A percentile compares a stretch with the other conserved stretches of the same genome.
Conservation (phyloP, 2,888 invertebrate genomes). For the Thyatira batis region DNA sequence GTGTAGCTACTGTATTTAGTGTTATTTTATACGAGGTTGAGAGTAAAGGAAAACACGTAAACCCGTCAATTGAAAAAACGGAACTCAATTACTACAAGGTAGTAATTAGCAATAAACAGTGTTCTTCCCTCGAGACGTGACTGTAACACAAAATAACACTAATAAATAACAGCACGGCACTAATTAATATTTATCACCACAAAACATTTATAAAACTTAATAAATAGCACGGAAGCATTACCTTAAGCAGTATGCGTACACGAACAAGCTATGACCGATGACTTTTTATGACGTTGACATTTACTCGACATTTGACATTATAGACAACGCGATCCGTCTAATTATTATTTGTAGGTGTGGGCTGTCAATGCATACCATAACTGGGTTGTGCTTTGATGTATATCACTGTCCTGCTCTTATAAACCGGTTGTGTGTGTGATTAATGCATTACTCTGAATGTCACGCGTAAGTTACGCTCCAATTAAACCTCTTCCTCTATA, state of each 20-base stretch:
- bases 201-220: background rate
- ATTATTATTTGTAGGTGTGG: slow-evolving; percentile 75
- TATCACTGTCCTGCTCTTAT: slow-evolving; percentile 14
- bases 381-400: slow-evolving; percentile 19
- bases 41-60: background rate
- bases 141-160: background rate
- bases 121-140: background rate
- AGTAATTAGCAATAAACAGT: background rate
- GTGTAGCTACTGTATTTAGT: too few relatives aligned
- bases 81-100: background rate
- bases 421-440: slow-evolving; percentile 58
- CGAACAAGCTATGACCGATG: slow-evolving; percentile 33
- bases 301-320: slow-evolving; percentile 79
- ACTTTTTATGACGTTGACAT: slow-evolving; percentile 63
- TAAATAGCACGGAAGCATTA: background rate
- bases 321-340: slow-evolving; percentile 59
- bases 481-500: slow-evolving; percentile 64
- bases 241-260: background rate
- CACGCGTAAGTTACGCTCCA: slow-evolving; percentile 53
- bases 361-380: slow-evolving; percentile 59
- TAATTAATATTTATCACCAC: background rate
- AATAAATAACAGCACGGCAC: background rate
- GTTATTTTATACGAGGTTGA: background rate
- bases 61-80: background rate
- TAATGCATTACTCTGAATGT: slow-evolving; percentile 65